Conservation (phyloP, 2,888 invertebrate genomes). For the Aleiodes leptofemur region DNA sequence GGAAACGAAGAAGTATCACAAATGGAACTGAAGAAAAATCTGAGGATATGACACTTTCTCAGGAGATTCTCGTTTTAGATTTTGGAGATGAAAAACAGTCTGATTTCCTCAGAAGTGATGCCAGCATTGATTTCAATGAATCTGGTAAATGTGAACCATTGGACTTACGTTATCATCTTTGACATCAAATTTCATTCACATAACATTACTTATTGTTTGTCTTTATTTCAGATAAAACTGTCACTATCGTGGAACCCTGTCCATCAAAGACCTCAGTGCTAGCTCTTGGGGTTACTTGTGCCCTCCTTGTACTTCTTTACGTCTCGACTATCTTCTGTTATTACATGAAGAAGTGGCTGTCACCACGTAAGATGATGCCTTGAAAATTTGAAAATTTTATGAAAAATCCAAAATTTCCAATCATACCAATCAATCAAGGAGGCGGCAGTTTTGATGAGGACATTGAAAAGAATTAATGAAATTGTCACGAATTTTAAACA, state of each 20-base stretch:
- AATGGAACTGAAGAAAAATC: conserved; percentile 82
- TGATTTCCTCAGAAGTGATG: conserved; percentile 87
- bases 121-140: conserved; percentile 79
- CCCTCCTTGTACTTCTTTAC: conserved; percentile 90
- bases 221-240: conserved; percentile 86
- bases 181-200: background rate
- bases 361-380: conserved; percentile 88
- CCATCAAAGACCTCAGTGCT: conserved; percentile 95
- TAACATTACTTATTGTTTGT: background rate
- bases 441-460: background rate
- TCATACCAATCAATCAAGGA: conserved; percentile 47
- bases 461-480: conserved; percentile 16
- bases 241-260: conserved; percentile 93
- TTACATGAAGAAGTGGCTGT: conserved; percentile 94
- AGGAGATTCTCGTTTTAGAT: conserved; percentile 94
- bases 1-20: conserved; percentile 84
- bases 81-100: conserved; percentile 93
- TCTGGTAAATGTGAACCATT: conserved; percentile 69
- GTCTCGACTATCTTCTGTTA: conserved; percentile 94
- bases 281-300: conserved; percentile 93
- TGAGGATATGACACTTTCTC: conserved; percentile 94
- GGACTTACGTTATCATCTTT: background rate
- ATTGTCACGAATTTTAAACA: background rate
- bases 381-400: conserved; percentile 68
- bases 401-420: background rate